phyloP scores from a whole-genome alignment of 2,797 vertebrate genomes.

The Catamblyrhynchus diadema region DNA sequence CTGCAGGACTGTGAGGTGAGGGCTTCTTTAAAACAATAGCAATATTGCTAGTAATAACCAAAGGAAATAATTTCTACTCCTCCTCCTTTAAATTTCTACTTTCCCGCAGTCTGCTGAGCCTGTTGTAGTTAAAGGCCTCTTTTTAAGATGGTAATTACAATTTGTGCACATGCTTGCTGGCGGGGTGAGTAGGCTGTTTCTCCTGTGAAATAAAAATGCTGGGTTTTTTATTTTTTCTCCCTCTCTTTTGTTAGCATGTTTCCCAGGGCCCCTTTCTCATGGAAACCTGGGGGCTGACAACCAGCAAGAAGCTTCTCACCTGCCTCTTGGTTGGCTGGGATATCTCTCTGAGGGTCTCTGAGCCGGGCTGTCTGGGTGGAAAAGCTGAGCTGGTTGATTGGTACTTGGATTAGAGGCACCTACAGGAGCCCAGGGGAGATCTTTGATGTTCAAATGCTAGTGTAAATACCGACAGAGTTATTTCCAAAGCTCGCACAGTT shows the following conservation, averaged over 20 bases:
- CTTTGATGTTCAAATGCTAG: constrained; percentile 23
- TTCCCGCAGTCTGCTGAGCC: background rate
- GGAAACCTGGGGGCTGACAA: background rate
- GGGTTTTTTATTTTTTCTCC: background rate
- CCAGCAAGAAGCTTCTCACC: background rate
- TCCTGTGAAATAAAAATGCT: background rate
- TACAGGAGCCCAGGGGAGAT: constrained; percentile 37
- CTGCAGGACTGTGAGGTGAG: background rate
- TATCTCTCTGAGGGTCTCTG: background rate
- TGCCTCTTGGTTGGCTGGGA: background rate
- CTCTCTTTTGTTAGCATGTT: background rate
- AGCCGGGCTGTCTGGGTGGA: background rate
- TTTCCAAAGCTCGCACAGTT: constrained; percentile 39
- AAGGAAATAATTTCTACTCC: background rate
- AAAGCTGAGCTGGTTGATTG: constrained; percentile 15
- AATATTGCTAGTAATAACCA: background rate
- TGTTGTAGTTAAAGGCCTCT: background rate
- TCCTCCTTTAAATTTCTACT: constrained; percentile 16
- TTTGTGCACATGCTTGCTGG: background rate
- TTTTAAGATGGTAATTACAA: background rate
- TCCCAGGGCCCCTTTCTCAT: background rate
- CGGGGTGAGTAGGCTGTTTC: background rate
- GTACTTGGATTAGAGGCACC: constrained; percentile 36
- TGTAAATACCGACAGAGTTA: constrained; percentile 43
- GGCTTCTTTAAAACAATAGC: background rate